phyloP scores from a whole-genome alignment of 2,888 invertebrate species.

The Amiota minor region DNA sequence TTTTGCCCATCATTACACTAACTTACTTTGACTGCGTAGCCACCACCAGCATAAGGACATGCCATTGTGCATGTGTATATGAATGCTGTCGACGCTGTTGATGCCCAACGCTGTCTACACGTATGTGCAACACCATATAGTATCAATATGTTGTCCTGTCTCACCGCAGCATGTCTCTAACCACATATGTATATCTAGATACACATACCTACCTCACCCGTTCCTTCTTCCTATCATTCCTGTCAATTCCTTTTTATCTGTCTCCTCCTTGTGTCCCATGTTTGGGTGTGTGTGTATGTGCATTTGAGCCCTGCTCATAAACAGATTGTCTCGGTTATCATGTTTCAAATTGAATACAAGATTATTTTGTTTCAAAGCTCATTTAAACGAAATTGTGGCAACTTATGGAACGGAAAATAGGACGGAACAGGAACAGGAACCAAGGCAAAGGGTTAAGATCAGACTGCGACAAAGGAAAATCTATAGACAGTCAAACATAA shows the following conservation, averaged over 20 bases:
- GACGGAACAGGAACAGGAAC: background rate
- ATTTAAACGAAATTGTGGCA: slow-evolving; percentile 12
- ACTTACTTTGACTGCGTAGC: background rate
- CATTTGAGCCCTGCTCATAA: slow-evolving; percentile 26
- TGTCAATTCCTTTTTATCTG: background rate
- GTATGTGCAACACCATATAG: background rate
- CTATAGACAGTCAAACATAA: slow-evolving; percentile 17
- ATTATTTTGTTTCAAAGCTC: slow-evolving; percentile 24
- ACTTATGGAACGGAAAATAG: slow-evolving; percentile 6
- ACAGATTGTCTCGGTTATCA: slow-evolving; percentile 27
- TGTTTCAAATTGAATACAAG: slow-evolving; percentile 29
- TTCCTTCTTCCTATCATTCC: background rate
- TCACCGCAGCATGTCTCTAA: background rate
- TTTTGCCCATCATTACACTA: background rate
- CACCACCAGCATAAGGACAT: background rate
- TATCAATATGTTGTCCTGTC: background rate
- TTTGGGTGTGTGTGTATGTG: slow-evolving; percentile 8
- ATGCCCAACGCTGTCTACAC: background rate
- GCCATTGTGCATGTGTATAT: background rate
- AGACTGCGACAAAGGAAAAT: background rate
- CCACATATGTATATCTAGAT: background rate
- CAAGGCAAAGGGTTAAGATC: background rate
- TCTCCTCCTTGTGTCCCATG: background rate
- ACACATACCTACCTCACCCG: background rate
- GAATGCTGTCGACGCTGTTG: background rate